Conservation (phyloP, 2,113 vertebrate species). For the Acanthochromis polyacanthus region DNA sequence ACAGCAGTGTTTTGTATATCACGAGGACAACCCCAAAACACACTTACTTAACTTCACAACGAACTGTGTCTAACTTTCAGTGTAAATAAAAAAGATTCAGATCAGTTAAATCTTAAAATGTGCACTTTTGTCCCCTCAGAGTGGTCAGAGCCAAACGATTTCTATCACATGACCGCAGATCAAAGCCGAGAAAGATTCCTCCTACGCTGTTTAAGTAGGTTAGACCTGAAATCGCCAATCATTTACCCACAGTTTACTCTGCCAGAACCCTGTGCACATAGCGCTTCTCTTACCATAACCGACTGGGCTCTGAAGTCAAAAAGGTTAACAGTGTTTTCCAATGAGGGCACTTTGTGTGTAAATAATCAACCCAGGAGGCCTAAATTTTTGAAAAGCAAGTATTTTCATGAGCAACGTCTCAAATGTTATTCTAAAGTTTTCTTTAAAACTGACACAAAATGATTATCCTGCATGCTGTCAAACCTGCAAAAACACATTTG, state of each 20-base stretch:
- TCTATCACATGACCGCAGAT: conserved; percentile 68
- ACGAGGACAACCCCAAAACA: not conserved
- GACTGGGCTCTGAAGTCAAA: conserved; percentile 34
- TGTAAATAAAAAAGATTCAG: not conserved
- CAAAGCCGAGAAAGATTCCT: conserved; percentile 46
- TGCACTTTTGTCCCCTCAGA: not conserved
- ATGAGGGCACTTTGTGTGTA: no score
- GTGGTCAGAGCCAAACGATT: conserved; percentile 25
- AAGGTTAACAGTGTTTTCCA: not conserved
- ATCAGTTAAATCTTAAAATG: not conserved
- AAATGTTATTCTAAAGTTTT: no score
- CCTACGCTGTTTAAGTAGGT: conserved; percentile 55
- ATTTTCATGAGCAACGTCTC: no score
- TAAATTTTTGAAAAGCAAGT: no score
- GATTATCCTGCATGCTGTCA: no score
- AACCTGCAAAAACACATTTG: no score
- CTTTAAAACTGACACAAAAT: no score
- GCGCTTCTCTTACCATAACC: conserved; percentile 18
- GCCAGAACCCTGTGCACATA: conserved; percentile 30
- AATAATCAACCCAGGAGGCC: no score
- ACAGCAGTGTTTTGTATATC: not conserved
- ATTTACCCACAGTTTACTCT: conserved; percentile 75
- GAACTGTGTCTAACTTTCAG: not conserved
- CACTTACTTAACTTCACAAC: not conserved
- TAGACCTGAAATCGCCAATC: conserved; percentile 63